Evolutionary conservation across 2,888 invertebrate genomes (phyloP).

Genomic region (Chrysomela aeneicollis): DNA sequence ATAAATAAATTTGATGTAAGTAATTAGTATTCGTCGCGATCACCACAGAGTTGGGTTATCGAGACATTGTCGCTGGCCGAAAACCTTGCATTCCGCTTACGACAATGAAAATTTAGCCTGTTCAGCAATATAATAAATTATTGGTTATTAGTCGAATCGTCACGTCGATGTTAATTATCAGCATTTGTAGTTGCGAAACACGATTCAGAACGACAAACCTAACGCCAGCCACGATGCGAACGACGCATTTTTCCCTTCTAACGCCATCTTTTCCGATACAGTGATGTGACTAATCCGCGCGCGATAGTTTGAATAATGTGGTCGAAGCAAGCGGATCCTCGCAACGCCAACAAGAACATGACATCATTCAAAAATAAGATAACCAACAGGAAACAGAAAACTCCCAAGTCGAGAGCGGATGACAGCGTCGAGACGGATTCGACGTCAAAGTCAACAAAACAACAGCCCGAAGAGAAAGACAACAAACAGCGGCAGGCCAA

Average conservation of each 20-base stretch:
- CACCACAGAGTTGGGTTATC: background rate
- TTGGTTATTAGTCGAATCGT: conserved; percentile 27
- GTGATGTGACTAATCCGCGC: conserved; percentile 31
- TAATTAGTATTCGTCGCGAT: conserved; percentile 2
- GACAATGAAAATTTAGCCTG: conserved; percentile 27
- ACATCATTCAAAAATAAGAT: conserved; percentile 60
- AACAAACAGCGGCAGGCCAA: conserved; percentile 38
- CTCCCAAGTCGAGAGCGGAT: conserved; percentile 48
- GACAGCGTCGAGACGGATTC: conserved; percentile 35
- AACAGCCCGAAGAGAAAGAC: conserved; percentile 38
- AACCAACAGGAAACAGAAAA: conserved; percentile 59
- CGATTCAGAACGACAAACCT: conserved; percentile 25
- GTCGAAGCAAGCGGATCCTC: conserved; percentile 59
- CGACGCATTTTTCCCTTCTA: background rate
- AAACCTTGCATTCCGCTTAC: conserved; percentile 18
- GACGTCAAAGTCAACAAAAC: conserved; percentile 34
- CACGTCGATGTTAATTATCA: conserved; percentile 36
- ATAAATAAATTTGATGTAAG: conserved; percentile 1
- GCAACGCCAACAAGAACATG: conserved; percentile 55
- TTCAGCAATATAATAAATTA: conserved; percentile 30
- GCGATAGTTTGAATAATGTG: conserved; percentile 52
- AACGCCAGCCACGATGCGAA: conserved; percentile 19
- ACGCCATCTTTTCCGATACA: conserved; percentile 16
- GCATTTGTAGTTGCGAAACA: conserved; percentile 25
- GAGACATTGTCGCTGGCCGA: background rate